phyloP scores from a whole-genome alignment of 2,888 invertebrate genomes.

The Drosophila flavopinicola region DNA sequence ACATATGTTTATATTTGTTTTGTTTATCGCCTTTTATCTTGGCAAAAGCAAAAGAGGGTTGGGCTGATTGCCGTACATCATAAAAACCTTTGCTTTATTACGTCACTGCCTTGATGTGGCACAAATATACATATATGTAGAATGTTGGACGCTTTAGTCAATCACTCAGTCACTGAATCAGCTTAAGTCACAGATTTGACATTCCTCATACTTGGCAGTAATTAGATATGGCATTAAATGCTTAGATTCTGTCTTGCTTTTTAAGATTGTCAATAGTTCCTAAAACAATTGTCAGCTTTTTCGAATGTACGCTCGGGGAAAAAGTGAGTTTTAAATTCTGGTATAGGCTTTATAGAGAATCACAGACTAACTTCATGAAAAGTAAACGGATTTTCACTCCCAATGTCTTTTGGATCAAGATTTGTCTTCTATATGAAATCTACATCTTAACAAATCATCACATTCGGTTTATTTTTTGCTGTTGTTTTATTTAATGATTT shows the following conservation, averaged over 20 bases:
- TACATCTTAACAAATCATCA: too few species aligned
- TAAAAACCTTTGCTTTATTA: slow-evolving; percentile 53
- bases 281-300: slow-evolving; percentile 28
- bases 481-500: too few species aligned
- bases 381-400: too few species aligned
- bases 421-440: too few species aligned
- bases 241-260: not conserved
- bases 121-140: not conserved
- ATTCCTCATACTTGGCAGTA: slow-evolving; percentile 6
- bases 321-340: not conserved
- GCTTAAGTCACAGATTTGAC: not conserved
- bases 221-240: slow-evolving; percentile 12
- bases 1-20: slow-evolving; percentile 26
- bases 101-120: slow-evolving; percentile 70
- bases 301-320: not conserved
- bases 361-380: too few species aligned
- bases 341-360: too few species aligned
- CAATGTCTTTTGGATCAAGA: too few species aligned
- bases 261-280: not conserved
- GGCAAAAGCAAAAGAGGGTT: slow-evolving; percentile 30
- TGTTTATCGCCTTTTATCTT: slow-evolving; percentile 49
- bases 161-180: slow-evolving; percentile 22
- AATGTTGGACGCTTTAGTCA: slow-evolving; percentile 7
- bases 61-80: slow-evolving; percentile 23
- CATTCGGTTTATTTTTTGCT: too few species aligned